These are phyloP conservation scores for Drosophila suzukii DNA, from an alignment of 1,140 invertebrate genomes.

Conservation along the genomic window DNA sequence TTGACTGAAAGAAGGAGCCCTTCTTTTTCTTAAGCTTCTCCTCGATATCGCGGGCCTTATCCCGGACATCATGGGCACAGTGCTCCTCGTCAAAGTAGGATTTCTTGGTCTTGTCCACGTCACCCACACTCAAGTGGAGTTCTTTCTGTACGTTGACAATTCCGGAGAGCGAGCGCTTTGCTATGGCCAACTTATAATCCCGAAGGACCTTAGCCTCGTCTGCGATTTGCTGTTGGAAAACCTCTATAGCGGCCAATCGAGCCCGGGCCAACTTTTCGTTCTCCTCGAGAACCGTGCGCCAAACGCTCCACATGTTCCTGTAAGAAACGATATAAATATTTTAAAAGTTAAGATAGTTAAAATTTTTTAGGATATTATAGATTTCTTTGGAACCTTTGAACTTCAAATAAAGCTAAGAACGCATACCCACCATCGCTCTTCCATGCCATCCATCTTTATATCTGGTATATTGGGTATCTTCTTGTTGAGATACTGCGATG, in stretches of 20 bases:
- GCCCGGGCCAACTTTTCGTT: slow-evolving; percentile 97
- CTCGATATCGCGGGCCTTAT: slow-evolving; percentile 97
- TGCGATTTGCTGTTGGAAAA: slow-evolving; percentile 96
- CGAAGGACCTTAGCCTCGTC: slow-evolving; percentile 95
- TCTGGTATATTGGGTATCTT: slow-evolving; percentile 96
- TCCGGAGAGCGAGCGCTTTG: slow-evolving; percentile 95
- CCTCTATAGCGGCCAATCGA: slow-evolving; percentile 95
- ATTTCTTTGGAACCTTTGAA: too few relatives aligned
- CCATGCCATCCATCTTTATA: slow-evolving; percentile 93
- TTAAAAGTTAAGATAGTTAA: neutral
- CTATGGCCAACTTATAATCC: slow-evolving; percentile 92
- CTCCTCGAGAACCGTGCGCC: slow-evolving; percentile 97
- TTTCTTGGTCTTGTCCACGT: slow-evolving; percentile 97
- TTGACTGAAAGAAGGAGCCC: slow-evolving; percentile 97
- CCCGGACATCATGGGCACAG: slow-evolving; percentile 96
- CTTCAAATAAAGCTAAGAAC: too few relatives aligned
- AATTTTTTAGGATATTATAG: too few relatives aligned
- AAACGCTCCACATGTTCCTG: slow-evolving; percentile 98
- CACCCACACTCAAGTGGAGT: slow-evolving; percentile 92
- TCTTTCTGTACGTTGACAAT: slow-evolving; percentile 95
- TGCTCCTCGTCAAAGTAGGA: slow-evolving; percentile 98
- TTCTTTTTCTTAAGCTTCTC: slow-evolving; percentile 99
- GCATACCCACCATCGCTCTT: slow-evolving; percentile 92
- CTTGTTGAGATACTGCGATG: slow-evolving; percentile 95
- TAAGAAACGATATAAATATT: neutral